These are phyloP conservation scores for Aplochiton taeniatus DNA, from an alignment of 2,797 vertebrate species.

Conservation along the genomic window DNA sequence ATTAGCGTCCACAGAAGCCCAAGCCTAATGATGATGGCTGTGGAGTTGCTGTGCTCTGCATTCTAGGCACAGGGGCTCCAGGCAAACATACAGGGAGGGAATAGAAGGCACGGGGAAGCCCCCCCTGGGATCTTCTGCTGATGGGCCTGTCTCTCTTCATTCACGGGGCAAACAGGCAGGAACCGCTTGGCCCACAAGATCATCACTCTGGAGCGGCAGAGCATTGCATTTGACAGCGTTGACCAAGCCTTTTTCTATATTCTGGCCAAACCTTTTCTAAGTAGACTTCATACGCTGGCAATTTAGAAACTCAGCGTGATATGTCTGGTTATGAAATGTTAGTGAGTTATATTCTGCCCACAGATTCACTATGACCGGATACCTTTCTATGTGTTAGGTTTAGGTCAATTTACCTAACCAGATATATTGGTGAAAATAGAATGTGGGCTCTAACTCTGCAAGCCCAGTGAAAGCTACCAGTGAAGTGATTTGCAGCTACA, in stretches of 20 bases:
- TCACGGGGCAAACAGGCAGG: constrained; percentile 27
- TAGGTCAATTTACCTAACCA: no score
- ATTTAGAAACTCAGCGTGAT: not conserved
- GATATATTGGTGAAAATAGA: no score
- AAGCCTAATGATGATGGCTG: constrained; percentile 77
- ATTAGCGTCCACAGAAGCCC: constrained; percentile 64
- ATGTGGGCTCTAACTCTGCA: no score
- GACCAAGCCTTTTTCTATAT: constrained; percentile 13
- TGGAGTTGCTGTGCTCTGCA: constrained; percentile 71
- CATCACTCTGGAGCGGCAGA: constrained; percentile 19
- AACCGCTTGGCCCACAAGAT: constrained; percentile 39
- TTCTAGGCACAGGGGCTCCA: constrained; percentile 47
- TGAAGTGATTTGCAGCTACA: not conserved
- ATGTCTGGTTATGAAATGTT: no score
- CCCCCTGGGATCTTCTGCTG: constrained; percentile 34
- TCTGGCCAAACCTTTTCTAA: constrained; percentile 17
- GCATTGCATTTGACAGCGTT: constrained; percentile 17
- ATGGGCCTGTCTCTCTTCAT: constrained; percentile 37
- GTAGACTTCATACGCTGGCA: not conserved
- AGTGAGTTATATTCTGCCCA: no score
- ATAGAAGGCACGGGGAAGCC: not conserved
- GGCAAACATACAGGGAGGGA: constrained; percentile 13
- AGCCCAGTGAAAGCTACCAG: no score
- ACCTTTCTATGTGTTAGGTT: no score
- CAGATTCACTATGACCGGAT: no score